Evolutionary conservation across 1,140 invertebrate species (phyloP).

Genomic region (Calosoma granatense): DNA sequence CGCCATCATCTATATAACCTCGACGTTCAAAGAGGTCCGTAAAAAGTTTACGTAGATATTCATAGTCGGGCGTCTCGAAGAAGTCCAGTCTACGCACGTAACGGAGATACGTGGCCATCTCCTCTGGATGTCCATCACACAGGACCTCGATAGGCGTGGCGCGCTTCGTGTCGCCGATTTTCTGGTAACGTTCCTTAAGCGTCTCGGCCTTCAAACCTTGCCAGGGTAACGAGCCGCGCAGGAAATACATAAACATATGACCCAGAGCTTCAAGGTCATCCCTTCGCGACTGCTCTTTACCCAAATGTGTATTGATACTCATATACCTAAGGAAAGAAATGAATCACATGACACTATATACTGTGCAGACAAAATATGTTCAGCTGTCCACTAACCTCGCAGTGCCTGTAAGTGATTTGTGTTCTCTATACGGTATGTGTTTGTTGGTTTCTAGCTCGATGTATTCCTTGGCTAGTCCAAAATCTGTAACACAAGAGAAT

Average conservation of each 20-base stretch:
- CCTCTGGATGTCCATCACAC: constrained; percentile 96
- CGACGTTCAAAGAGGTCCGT: constrained; percentile 88
- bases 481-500: constrained; percentile 57
- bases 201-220: constrained; percentile 99
- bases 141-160: constrained; percentile 95
- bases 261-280: constrained; percentile 98
- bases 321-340: constrained; percentile 61
- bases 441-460: constrained; percentile 99
- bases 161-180: constrained; percentile 98
- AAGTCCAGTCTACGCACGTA: constrained; percentile 97
- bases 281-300: constrained; percentile 98
- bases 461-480: constrained; percentile 99
- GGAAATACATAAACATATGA: constrained; percentile 99
- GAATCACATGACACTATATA: neutral
- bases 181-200: constrained; percentile 98
- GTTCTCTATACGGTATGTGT: constrained; percentile 99
- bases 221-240: constrained; percentile 97
- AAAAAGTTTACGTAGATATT: constrained; percentile 93
- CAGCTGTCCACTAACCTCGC: constrained; percentile 66
- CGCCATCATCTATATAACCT: constrained; percentile 87
- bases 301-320: constrained; percentile 99
- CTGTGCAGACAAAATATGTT: neutral
- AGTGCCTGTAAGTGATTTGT: constrained; percentile 96
- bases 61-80: constrained; percentile 99
- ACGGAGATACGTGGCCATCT: constrained; percentile 93